phyloP scores from a whole-genome alignment of 2,113 vertebrate genomes.

The Phaethornis superciliosus region DNA sequence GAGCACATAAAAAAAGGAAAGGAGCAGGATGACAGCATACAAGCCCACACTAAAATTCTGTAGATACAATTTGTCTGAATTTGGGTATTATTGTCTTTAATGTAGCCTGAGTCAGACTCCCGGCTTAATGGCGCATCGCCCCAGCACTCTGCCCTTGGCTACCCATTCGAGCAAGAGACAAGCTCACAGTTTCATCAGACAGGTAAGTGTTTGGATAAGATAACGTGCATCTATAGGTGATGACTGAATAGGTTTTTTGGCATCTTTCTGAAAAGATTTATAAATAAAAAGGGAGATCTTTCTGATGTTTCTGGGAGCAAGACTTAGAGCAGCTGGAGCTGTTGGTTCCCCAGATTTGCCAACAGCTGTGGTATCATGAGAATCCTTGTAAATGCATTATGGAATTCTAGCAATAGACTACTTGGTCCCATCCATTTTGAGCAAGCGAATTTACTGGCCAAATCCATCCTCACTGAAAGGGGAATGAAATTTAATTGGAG shows the following conservation, averaged over 20 bases:
- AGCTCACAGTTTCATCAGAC: conserved; percentile 81
- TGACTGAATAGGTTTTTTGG: background rate
- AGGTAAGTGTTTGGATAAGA: conserved; percentile 75
- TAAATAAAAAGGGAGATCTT: background rate
- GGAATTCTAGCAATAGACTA: background rate
- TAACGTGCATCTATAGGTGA: rapidly evolving
- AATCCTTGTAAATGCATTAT: background rate
- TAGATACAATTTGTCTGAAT: background rate
- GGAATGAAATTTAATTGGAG: background rate
- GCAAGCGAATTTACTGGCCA: background rate
- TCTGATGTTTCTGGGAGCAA: background rate
- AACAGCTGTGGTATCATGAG: background rate
- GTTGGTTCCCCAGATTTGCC: background rate
- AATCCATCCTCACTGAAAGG: background rate
- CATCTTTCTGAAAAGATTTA: background rate
- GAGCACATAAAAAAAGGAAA: background rate
- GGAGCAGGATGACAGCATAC: background rate
- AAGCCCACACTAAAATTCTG: background rate
- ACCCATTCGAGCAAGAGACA: conserved; percentile 75
- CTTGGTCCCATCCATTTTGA: background rate
- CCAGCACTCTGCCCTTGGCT: conserved; percentile 72
- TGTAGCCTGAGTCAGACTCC: conserved; percentile 88
- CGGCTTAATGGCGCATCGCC: conserved; percentile 85
- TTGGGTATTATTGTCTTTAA: background rate
- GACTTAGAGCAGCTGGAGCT: background rate